Conservation (phyloP, 2,113 vertebrate species). For the Brienomyrus brachyistius region DNA sequence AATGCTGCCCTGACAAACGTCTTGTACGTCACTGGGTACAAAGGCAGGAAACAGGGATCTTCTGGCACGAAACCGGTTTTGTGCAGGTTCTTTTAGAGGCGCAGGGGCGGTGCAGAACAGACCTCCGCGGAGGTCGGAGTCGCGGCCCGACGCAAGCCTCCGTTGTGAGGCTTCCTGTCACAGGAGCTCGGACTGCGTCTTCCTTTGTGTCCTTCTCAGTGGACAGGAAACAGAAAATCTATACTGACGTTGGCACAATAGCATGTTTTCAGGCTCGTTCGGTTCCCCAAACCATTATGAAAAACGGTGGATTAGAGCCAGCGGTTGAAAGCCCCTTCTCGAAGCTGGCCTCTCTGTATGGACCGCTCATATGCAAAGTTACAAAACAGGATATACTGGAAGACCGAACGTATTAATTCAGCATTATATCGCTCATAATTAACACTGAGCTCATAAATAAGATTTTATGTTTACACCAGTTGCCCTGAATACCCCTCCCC, state of each 20-base stretch:
- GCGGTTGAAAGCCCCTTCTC: background rate
- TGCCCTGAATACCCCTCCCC: background rate
- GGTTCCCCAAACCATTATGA: background rate
- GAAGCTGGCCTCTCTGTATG: background rate
- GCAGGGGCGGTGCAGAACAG: background rate
- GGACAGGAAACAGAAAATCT: conserved; percentile 11
- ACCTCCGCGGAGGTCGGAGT: background rate
- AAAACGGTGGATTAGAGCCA: background rate
- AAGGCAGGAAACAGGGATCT: background rate
- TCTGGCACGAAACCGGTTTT: background rate
- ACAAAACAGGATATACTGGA: background rate
- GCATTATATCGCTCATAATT: background rate
- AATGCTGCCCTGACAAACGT: background rate
- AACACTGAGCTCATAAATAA: background rate
- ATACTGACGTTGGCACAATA: conserved; percentile 13
- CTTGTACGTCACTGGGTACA: background rate
- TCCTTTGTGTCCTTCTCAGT: background rate
- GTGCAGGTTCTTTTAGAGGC: background rate
- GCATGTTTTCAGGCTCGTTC: background rate
- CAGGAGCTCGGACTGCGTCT: background rate
- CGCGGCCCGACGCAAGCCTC: background rate
- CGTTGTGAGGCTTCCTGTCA: background rate
- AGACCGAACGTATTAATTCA: background rate
- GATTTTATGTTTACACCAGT: background rate
- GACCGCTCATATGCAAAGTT: background rate